phyloP scores from a whole-genome alignment of 1,140 invertebrate species.

The Adelges cooleyi region DNA sequence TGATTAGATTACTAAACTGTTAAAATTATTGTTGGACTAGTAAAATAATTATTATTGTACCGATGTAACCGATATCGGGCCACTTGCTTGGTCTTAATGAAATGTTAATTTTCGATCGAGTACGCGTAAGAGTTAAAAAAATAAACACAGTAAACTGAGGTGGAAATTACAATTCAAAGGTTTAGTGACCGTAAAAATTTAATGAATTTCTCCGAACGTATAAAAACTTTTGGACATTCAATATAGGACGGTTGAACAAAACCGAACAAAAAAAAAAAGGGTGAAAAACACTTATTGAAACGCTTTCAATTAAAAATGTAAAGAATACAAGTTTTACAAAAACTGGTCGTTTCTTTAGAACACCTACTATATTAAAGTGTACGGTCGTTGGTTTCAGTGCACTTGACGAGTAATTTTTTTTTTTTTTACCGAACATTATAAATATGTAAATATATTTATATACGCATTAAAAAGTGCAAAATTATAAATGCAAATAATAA shows the following conservation, averaged over 20 bases:
- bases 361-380: no score
- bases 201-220: conserved; percentile 18
- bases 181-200: conserved; percentile 26
- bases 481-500: no score
- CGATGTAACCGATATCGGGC: no score
- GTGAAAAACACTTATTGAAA: conserved; percentile 12
- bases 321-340: background rate
- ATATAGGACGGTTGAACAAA: background rate
- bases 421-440: no score
- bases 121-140: conserved; percentile 4
- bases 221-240: conserved; percentile 7
- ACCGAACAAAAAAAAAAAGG: background rate
- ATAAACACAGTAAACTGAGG: background rate
- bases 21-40: no score
- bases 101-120: conserved; percentile 7
- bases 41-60: no score
- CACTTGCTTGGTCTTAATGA: background rate
- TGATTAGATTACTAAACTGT: no score
- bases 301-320: conserved; percentile 12
- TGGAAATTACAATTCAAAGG: background rate
- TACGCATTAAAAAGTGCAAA: no score
- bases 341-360: background rate
- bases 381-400: no score
- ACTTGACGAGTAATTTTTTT: no score
- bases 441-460: no score